Percentiles rank a stretch among this genome's conserved stretches.
These are phyloP conservation scores for Epistrophe grossulariae DNA, from an alignment of 2,888 invertebrate genomes.

Conservation along the genomic window DNA sequence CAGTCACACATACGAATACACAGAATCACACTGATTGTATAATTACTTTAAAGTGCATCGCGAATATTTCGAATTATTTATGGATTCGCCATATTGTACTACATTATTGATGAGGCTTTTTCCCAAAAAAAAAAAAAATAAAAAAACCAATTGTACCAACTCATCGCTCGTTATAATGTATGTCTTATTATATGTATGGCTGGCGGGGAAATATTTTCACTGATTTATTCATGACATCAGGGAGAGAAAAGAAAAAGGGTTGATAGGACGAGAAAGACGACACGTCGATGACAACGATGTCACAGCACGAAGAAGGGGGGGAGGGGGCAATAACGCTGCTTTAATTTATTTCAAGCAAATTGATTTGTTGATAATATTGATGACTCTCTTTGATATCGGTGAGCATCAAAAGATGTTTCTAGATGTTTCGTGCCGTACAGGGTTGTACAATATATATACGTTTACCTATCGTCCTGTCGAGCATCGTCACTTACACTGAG, in stretches of 20 bases:
- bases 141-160: slow-evolving; percentile 1
- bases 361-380: slow-evolving; percentile 70
- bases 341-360: slow-evolving; percentile 70
- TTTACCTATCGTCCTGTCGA: slow-evolving; percentile 5
- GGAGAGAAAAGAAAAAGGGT: background rate
- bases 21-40: slow-evolving; percentile 20
- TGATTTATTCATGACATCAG: slow-evolving; percentile 39
- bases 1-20: background rate
- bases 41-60: slow-evolving; percentile 59
- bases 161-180: background rate
- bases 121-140: slow-evolving; percentile 25
- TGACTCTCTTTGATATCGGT: slow-evolving; percentile 65
- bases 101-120: slow-evolving; percentile 56
- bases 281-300: background rate
- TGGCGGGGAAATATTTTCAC: slow-evolving; percentile 10
- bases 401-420: slow-evolving; percentile 62
- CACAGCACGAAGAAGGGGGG: background rate
- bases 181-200: background rate
- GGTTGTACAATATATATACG: background rate
- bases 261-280: background rate
- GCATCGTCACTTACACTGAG: background rate
- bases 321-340: background rate
- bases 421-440: background rate
- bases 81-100: slow-evolving; percentile 55
- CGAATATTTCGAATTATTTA: slow-evolving; percentile 61